These are phyloP conservation scores for Moxostoma hubbsi DNA, from an alignment of 2,797 vertebrate species.

Conservation along the genomic window DNA sequence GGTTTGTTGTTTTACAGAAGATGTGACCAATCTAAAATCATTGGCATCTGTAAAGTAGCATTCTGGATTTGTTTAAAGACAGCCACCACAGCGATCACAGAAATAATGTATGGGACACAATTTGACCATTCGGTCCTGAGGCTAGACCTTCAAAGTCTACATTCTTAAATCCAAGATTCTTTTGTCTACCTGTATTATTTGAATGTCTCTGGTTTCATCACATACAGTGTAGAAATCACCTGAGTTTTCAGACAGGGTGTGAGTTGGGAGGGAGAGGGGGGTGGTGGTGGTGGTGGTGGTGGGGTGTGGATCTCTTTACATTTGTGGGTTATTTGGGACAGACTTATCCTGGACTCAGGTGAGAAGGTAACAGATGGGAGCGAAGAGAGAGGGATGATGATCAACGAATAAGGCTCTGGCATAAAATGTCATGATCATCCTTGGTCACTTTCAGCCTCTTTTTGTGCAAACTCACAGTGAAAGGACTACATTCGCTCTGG, in stretches of 20 bases:
- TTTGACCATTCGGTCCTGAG: slow-evolving; percentile 35
- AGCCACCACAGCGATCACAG: slow-evolving; percentile 57
- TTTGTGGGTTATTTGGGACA: not conserved
- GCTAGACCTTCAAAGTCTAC: slow-evolving; percentile 57
- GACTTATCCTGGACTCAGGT: slow-evolving; percentile 50
- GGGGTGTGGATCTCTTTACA: slow-evolving; percentile 44
- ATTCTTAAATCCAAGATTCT: slow-evolving; percentile 66
- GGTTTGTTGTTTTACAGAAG: slow-evolving; percentile 50
- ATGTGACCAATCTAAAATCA: slow-evolving; percentile 59
- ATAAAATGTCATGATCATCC: slow-evolving; percentile 75
- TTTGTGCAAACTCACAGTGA: slow-evolving; percentile 48
- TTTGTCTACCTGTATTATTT: slow-evolving; percentile 61
- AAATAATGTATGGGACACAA: slow-evolving; percentile 44
- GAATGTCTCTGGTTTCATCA: slow-evolving; percentile 64
- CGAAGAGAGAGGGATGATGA: slow-evolving; percentile 43
- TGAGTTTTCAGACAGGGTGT: slow-evolving; percentile 85
- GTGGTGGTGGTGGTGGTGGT: not conserved
- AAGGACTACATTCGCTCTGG: slow-evolving; percentile 49
- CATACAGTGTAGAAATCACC: slow-evolving; percentile 88
- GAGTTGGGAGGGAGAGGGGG: slow-evolving; percentile 40
- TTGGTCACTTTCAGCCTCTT: slow-evolving; percentile 65
- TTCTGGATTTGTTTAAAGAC: slow-evolving; percentile 57
- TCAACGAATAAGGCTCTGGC: slow-evolving; percentile 78
- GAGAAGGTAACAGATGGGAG: slow-evolving; percentile 37
- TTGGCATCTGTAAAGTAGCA: not conserved